These are phyloP conservation scores for Podocnemis expansa DNA, from an alignment of 2,113 vertebrate species.

Conservation along the genomic window DNA sequence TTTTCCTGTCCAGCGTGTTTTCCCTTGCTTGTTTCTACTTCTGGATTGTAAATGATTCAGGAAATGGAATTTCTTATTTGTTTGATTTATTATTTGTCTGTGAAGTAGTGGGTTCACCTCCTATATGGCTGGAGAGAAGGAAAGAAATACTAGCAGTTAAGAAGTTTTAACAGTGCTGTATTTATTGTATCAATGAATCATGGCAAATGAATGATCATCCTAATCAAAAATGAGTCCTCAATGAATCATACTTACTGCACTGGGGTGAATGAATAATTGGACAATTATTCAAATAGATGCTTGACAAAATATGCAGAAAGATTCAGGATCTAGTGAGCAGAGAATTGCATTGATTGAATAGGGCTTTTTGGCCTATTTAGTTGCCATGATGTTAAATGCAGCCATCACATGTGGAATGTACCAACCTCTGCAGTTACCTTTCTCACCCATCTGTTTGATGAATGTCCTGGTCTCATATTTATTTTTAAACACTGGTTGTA, in stretches of 20 bases:
- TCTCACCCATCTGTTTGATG: not conserved
- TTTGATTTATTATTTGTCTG: not conserved
- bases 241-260: not conserved
- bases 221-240: not conserved
- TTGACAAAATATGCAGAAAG: not conserved
- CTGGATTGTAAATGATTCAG: too few species aligned
- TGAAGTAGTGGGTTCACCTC: not conserved
- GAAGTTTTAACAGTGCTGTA: not conserved
- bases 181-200: not conserved
- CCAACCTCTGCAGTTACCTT: not conserved
- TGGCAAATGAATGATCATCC: not conserved
- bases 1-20: too few species aligned
- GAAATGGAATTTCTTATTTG: too few species aligned
- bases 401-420: not conserved
- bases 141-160: not conserved
- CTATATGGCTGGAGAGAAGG: not conserved
- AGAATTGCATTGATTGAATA: not conserved
- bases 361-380: not conserved
- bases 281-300: not conserved
- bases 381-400: not conserved
- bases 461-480: not conserved
- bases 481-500: not conserved
- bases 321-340: not conserved
- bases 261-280: not conserved
- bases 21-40: not conserved